Conservation (phyloP, 2,113 vertebrate genomes). For the Ameiurus melas region DNA sequence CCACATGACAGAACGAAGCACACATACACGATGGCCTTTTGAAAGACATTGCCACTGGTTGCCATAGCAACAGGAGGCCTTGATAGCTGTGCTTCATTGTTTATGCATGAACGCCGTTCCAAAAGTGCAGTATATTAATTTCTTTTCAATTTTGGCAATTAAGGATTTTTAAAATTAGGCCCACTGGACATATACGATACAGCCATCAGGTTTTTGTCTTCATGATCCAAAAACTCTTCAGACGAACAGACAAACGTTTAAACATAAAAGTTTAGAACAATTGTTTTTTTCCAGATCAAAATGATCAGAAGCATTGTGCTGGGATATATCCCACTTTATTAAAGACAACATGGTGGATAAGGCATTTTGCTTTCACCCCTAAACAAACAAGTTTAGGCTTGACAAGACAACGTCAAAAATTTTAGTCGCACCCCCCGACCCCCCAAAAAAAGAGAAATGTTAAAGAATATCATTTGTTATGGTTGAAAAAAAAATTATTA, state of each 20-base stretch:
- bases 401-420: too few relatives aligned
- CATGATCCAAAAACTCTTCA: too few relatives aligned
- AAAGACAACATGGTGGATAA: too few relatives aligned
- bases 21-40: constrained; percentile 39
- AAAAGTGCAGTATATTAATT: background rate
- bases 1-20: constrained; percentile 39
- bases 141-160: background rate
- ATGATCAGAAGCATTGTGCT: too few relatives aligned
- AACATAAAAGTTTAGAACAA: too few relatives aligned
- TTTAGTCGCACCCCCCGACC: background rate
- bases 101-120: constrained; percentile 4
- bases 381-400: too few relatives aligned
- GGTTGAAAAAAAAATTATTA: background rate
- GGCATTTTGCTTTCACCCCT: too few relatives aligned
- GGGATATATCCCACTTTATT: too few relatives aligned
- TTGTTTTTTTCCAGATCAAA: too few relatives aligned
- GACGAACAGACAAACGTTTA: too few relatives aligned
- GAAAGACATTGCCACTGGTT: constrained; percentile 53
- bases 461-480: background rate
- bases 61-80: constrained; percentile 60
- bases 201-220: too few relatives aligned
- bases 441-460: background rate
- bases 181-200: too few relatives aligned
- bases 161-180: background rate
- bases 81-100: constrained; percentile 45